A percentile compares a stretch with the other conserved stretches of the same genome.
Conservation (phyloP, 1,140 invertebrate species). For the Mactra quadrangularis region DNA sequence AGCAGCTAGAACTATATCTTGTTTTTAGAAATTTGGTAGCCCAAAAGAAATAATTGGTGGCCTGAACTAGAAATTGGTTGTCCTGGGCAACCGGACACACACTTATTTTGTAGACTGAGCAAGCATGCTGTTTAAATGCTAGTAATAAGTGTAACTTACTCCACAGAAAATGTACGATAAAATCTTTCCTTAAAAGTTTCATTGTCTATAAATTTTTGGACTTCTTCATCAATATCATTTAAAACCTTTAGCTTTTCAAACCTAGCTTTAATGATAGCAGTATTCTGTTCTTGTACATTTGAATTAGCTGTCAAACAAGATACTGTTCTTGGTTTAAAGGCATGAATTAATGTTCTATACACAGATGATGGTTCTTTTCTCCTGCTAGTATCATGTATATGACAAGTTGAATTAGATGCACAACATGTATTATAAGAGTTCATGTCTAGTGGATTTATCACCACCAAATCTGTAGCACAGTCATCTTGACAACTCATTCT, state of each 20-base stretch:
- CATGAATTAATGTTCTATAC: background rate
- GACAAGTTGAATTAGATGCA: no score
- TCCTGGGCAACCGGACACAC: no score
- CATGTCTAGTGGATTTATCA: no score
- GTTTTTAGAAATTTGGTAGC: background rate
- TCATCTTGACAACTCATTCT: no score
- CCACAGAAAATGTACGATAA: background rate
- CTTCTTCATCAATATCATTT: background rate
- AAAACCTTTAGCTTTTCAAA: background rate
- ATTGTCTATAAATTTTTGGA: constrained; percentile 13
- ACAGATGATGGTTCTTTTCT: background rate
- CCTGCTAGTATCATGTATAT: no score
- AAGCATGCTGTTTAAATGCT: background rate
- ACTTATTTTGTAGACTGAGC: background rate
- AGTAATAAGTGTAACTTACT: background rate
- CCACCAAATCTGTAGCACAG: no score
- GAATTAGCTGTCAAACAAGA: background rate
- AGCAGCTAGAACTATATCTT: no score
- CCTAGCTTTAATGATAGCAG: background rate
- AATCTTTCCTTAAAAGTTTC: constrained; percentile 11
- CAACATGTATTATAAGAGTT: no score
- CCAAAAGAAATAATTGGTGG: background rate
- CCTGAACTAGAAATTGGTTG: no score
- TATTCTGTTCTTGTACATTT: background rate
- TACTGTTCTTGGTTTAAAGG: background rate